Conservation (phyloP, 1,140 invertebrate genomes). For the Acromyrmex heyeri region DNA sequence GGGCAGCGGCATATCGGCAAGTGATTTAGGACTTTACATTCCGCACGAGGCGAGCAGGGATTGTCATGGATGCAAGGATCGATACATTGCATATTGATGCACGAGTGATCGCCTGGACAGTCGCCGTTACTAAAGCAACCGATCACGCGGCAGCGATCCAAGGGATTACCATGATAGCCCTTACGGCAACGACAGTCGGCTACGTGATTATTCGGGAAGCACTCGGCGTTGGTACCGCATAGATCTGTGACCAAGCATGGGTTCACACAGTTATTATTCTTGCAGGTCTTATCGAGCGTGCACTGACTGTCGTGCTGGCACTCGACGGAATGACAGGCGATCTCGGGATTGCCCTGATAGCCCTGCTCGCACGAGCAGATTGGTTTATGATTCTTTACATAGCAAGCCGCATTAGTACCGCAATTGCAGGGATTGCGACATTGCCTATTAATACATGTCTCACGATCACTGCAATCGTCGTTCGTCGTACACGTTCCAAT, state of each 20-base stretch:
- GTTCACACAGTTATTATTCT: conserved; percentile 94
- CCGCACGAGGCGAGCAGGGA: conserved; percentile 92
- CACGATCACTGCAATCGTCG: conserved; percentile 91
- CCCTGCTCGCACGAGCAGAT: conserved; percentile 94
- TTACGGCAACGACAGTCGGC: conserved; percentile 93
- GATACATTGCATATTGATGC: conserved; percentile 94
- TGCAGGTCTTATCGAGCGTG: conserved; percentile 92
- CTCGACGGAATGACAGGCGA: conserved; percentile 92
- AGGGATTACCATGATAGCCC: conserved; percentile 94
- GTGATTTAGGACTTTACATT: conserved; percentile 94
- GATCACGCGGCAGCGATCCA: conserved; percentile 91
- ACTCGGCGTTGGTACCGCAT: conserved; percentile 95
- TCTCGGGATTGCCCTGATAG: conserved; percentile 94
- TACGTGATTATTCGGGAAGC: conserved; percentile 91
- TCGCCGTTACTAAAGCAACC: conserved; percentile 96
- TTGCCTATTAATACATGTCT: conserved; percentile 94
- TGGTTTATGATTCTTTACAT: conserved; percentile 93
- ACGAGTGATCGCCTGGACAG: conserved; percentile 94
- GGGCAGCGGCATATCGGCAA: conserved; percentile 94
- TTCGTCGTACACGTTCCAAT: conserved; percentile 91
- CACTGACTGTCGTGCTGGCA: conserved; percentile 94
- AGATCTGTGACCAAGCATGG: conserved; percentile 92
- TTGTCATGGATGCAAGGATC: conserved; percentile 94
- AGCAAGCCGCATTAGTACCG: conserved; percentile 94
- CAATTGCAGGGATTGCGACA: conserved; percentile 96